Evolutionary conservation across 2,888 invertebrate genomes (phyloP).

Genomic region (Coleophora flavipennella): DNA sequence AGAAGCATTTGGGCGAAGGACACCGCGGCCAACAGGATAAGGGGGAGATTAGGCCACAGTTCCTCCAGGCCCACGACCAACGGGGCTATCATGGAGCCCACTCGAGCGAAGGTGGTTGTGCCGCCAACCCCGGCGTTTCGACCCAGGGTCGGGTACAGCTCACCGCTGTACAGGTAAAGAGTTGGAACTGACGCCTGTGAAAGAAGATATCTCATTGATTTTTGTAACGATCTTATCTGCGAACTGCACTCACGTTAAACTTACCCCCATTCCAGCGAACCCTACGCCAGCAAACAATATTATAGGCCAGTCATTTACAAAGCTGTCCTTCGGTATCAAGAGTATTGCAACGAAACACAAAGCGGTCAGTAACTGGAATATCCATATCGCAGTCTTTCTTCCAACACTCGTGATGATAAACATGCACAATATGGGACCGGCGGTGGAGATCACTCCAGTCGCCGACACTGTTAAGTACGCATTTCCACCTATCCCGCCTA

Average conservation of each 20-base stretch:
- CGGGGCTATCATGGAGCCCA: slow-evolving; percentile 81
- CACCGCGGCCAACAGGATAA: slow-evolving; percentile 37
- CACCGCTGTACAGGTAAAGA: slow-evolving; percentile 82
- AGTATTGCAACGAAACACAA: slow-evolving; percentile 64
- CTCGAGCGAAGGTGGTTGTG: slow-evolving; percentile 81
- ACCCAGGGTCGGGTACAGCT: slow-evolving; percentile 83
- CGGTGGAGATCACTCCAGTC: slow-evolving; percentile 67
- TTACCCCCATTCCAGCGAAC: slow-evolving; percentile 77
- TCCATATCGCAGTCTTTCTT: slow-evolving; percentile 60
- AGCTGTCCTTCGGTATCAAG: slow-evolving; percentile 53
- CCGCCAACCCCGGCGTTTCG: slow-evolving; percentile 83
- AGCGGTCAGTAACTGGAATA: slow-evolving; percentile 59
- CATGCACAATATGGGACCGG: slow-evolving; percentile 68
- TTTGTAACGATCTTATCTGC: no score
- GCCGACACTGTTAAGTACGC: slow-evolving; percentile 67
- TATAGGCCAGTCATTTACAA: slow-evolving; percentile 65
- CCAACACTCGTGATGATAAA: slow-evolving; percentile 61
- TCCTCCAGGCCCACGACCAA: slow-evolving; percentile 40
- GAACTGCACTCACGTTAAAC: slow-evolving; percentile 15
- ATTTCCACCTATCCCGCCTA: slow-evolving; percentile 67
- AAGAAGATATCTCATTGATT: no score
- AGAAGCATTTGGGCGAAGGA: slow-evolving; percentile 43
- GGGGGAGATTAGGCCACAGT: slow-evolving; percentile 34
- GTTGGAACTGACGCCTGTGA: slow-evolving; percentile 69
- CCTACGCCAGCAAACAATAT: slow-evolving; percentile 74